Conservation (phyloP, 2,888 invertebrate genomes). For the Mactromeris polynyma region DNA sequence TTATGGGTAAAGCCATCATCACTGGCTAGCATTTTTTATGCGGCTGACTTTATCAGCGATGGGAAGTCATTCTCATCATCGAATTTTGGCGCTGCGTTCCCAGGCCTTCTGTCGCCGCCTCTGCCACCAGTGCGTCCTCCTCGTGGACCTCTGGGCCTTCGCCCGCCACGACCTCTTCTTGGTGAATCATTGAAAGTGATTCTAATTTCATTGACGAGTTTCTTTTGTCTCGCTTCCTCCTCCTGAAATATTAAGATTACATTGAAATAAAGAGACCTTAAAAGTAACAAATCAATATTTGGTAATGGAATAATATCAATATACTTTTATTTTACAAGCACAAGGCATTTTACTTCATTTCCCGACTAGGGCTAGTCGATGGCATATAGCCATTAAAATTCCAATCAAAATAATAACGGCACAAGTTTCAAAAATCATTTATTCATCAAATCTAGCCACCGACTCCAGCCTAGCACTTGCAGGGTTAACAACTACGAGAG, state of each 20-base stretch:
- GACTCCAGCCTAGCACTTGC: too few species aligned
- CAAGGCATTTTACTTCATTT: too few species aligned
- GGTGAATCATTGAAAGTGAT: conserved; percentile 86
- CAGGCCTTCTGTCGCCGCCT: conserved; percentile 80
- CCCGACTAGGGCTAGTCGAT: too few species aligned
- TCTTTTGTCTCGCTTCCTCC: conserved; percentile 80
- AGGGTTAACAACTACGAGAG: too few species aligned
- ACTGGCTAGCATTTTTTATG: conserved; percentile 65
- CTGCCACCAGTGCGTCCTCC: conserved; percentile 78
- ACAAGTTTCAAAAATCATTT: too few species aligned
- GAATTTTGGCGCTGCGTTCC: conserved; percentile 91
- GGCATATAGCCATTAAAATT: too few species aligned
- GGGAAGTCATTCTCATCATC: conserved; percentile 98
- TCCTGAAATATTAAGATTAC: conserved; percentile 69
- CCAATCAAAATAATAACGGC: too few species aligned
- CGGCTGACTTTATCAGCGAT: conserved; percentile 90
- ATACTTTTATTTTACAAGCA: too few species aligned
- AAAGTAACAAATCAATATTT: background rate
- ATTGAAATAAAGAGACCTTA: too few species aligned
- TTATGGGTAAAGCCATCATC: conserved; percentile 33
- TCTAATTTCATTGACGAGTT: conserved; percentile 83
- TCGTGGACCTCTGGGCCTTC: conserved; percentile 84
- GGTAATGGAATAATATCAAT: background rate
- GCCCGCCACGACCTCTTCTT: conserved; percentile 80
- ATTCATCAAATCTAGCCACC: too few species aligned